phyloP scores from a whole-genome alignment of 2,797 vertebrate species.

The Clarias pachynema region DNA sequence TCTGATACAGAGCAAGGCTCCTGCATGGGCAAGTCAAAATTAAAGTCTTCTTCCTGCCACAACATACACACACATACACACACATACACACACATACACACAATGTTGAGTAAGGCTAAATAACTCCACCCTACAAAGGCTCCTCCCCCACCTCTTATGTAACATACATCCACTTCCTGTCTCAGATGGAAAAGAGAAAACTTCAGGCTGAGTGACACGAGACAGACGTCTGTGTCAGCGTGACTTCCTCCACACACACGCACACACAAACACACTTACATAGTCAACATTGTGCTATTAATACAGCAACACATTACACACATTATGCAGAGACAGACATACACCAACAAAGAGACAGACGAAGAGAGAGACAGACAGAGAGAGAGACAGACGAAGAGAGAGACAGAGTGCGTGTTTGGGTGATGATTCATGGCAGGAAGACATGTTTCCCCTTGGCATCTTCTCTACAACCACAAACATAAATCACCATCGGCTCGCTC shows the following conservation, averaged over 20 bases:
- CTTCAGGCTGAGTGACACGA: background rate
- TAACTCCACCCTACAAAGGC: constrained; percentile 23
- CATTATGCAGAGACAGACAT: background rate
- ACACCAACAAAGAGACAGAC: background rate
- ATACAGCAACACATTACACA: background rate
- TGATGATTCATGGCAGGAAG: constrained; percentile 48
- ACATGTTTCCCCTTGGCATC: constrained; percentile 43
- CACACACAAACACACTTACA: background rate
- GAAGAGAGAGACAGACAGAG: background rate
- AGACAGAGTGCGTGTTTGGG: background rate
- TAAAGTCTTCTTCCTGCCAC: background rate
- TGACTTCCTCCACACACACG: constrained; percentile 48
- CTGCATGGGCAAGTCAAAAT: background rate
- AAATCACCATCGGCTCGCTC: constrained; percentile 43
- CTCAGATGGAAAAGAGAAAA: background rate
- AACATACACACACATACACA: background rate
- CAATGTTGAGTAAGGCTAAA: constrained; percentile 33
- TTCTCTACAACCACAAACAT: constrained; percentile 44
- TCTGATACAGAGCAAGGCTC: background rate
- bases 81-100: background rate
- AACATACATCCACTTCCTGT: constrained; percentile 15
- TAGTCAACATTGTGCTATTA: background rate
- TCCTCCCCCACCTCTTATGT: constrained; percentile 4
- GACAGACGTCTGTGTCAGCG: constrained; percentile 6
- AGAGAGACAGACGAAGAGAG: background rate